Percentiles rank a stretch among this genome's conserved stretches.
Conservation (phyloP, 2,888 invertebrate genomes). For the Cartodere bifasciata region DNA sequence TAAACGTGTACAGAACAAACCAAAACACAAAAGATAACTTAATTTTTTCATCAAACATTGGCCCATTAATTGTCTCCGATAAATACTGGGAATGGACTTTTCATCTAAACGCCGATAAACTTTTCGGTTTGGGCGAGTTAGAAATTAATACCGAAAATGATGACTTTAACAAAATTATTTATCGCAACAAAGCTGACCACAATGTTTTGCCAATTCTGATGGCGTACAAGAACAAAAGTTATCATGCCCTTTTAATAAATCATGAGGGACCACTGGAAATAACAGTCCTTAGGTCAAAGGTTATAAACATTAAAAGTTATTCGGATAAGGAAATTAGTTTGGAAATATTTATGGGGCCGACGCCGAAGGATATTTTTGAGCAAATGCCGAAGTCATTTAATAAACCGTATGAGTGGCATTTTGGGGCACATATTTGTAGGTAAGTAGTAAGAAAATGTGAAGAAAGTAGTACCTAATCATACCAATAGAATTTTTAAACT, state of each 20-base stretch:
- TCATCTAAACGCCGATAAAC: conserved; percentile 37
- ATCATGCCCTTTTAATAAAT: conserved; percentile 44
- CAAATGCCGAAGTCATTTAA: conserved; percentile 18
- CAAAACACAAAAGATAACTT: conserved; percentile 10
- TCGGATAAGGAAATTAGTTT: conserved; percentile 33
- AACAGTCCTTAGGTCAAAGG: conserved; percentile 38
- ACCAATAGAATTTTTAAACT: no score
- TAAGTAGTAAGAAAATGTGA: no score
- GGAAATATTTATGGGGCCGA: conserved; percentile 39
- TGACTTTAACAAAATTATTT: conserved; percentile 32
- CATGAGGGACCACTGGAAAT: conserved; percentile 43
- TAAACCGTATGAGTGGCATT: conserved; percentile 32
- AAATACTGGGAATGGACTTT: conserved; percentile 49
- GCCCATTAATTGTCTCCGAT: conserved; percentile 45
- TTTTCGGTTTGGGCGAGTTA: conserved; percentile 46
- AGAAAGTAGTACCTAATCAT: no score
- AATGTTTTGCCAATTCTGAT: conserved; percentile 40
- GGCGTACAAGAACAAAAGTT: conserved; percentile 35
- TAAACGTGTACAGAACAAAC: conserved; percentile 20
- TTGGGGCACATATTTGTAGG: conserved; percentile 38
- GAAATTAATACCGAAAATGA: conserved; percentile 26
- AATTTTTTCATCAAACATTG: conserved; percentile 41
- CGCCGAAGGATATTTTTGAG: conserved; percentile 36
- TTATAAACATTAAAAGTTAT: conserved; percentile 44
- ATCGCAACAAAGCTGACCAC: conserved; percentile 36